Percentiles rank a stretch among this genome's conserved stretches.
phyloP scores from a whole-genome alignment of 2,888 invertebrate species.

The Cecidostiba fungosa region DNA sequence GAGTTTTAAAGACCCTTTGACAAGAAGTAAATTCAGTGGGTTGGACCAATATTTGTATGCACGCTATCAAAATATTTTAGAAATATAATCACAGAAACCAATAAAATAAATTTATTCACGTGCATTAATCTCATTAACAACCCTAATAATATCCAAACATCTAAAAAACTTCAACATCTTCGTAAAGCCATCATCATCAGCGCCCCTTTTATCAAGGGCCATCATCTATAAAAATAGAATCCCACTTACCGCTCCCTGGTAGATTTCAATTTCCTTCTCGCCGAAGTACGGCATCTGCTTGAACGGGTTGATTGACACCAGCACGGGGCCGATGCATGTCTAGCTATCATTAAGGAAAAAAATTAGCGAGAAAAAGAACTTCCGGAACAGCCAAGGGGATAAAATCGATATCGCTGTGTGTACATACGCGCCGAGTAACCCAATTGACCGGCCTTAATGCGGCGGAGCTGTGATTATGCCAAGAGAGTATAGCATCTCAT shows the following conservation, averaged over 20 bases:
- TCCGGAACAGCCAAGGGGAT: slow-evolving; percentile 9
- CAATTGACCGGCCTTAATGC: slow-evolving; percentile 42
- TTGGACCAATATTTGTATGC: no score
- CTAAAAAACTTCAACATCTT: neutral
- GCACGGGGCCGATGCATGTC: slow-evolving; percentile 85
- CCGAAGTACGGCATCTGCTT: slow-evolving; percentile 85
- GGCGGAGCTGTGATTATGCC: neutral
- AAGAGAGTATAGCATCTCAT: neutral
- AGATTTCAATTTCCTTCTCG: slow-evolving; percentile 83
- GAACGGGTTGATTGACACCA: slow-evolving; percentile 85
- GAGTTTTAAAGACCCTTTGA: no score
- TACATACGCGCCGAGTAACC: slow-evolving; percentile 9
- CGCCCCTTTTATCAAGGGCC: neutral
- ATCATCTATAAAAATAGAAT: slow-evolving; percentile 40
- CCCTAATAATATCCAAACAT: no score
- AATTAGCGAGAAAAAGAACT: slow-evolving; percentile 26
- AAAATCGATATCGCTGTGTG: slow-evolving; percentile 46
- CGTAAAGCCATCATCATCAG: neutral
- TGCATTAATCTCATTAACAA: no score
- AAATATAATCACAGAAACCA: neutral
- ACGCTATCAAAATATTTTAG: neutral
- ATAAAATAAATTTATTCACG: neutral
- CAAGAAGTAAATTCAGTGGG: no score
- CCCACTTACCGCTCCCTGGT: slow-evolving; percentile 82
- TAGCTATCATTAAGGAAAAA: slow-evolving; percentile 75